Conservation (phyloP, 2,113 vertebrate species). For the Acinonyx jubatus region DNA sequence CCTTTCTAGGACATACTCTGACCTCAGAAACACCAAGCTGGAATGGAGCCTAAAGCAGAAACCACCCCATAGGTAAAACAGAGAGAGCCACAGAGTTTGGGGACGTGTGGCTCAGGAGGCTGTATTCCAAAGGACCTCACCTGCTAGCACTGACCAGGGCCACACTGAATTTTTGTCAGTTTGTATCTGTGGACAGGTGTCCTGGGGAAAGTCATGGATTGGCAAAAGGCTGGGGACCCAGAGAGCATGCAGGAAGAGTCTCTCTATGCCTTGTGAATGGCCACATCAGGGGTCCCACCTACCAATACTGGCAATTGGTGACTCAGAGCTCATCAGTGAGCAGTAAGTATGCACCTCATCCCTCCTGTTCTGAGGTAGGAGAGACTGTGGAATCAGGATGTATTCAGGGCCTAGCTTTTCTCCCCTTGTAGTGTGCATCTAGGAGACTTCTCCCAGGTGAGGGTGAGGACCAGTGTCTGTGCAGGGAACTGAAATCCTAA, state of each 20-base stretch:
- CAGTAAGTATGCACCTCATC: not conserved
- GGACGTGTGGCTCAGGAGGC: not conserved
- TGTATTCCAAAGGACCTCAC: not conserved
- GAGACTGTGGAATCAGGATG: not conserved
- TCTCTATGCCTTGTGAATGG: not conserved
- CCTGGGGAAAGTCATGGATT: not conserved
- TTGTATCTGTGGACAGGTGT: not conserved
- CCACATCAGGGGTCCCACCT: too few species aligned
- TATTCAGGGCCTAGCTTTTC: not conserved
- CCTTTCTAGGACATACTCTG: not conserved
- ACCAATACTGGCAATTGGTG: not conserved
- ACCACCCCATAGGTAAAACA: not conserved
- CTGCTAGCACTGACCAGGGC: not conserved
- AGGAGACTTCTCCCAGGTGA: not conserved
- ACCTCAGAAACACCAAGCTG: not conserved
- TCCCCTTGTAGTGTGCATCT: not conserved
- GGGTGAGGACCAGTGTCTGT: not conserved
- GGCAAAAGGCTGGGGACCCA: not conserved
- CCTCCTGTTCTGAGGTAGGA: not conserved
- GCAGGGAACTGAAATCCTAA: not conserved
- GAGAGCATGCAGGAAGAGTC: not conserved
- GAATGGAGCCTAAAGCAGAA: not conserved
- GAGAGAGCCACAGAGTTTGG: not conserved
- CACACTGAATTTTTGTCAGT: not conserved
- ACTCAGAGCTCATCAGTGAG: accelerated